A percentile compares a stretch with the other conserved stretches of the same genome.
phyloP scores from a whole-genome alignment of 2,888 invertebrate genomes.

The Podotricha telesiphe region DNA sequence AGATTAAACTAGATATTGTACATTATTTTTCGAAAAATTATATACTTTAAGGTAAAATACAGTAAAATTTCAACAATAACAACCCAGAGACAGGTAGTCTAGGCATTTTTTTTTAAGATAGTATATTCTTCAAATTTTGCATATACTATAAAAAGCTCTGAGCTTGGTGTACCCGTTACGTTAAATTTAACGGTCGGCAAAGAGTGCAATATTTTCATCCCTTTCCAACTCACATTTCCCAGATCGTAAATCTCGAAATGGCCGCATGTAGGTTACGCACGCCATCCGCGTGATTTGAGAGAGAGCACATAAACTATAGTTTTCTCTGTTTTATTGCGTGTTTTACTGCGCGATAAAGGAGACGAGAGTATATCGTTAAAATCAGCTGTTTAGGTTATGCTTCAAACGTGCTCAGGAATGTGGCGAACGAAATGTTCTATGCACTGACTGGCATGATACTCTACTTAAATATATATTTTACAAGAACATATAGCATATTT shows the following conservation, averaged over 20 bases:
- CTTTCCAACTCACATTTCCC: slow-evolving; percentile 84
- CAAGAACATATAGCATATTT: neutral
- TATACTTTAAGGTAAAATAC: neutral
- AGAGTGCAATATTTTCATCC: slow-evolving; percentile 81
- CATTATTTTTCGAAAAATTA: slow-evolving; percentile 5
- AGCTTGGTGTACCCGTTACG: slow-evolving; percentile 67
- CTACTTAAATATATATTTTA: slow-evolving; percentile 55
- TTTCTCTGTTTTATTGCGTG: slow-evolving; percentile 83
- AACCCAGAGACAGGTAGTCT: neutral
- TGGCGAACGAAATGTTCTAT: slow-evolving; percentile 78
- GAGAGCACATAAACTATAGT: slow-evolving; percentile 82
- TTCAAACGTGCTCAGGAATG: slow-evolving; percentile 83
- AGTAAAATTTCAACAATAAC: too few species aligned
- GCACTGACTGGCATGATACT: slow-evolving; percentile 62
- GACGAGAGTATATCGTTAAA: slow-evolving; percentile 77
- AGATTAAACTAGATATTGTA: slow-evolving; percentile 51
- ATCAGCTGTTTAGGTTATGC: slow-evolving; percentile 84
- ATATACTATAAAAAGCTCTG: slow-evolving; percentile 67
- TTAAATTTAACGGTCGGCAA: slow-evolving; percentile 73
- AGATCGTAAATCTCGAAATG: slow-evolving; percentile 85
- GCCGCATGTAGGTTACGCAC: slow-evolving; percentile 85
- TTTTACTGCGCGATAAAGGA: slow-evolving; percentile 80
- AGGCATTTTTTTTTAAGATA: neutral
- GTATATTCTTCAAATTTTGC: slow-evolving; percentile 51
- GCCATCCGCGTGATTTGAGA: slow-evolving; percentile 78